Conservation (phyloP, 2,797 vertebrate genomes). For the Siniperca obscura region DNA sequence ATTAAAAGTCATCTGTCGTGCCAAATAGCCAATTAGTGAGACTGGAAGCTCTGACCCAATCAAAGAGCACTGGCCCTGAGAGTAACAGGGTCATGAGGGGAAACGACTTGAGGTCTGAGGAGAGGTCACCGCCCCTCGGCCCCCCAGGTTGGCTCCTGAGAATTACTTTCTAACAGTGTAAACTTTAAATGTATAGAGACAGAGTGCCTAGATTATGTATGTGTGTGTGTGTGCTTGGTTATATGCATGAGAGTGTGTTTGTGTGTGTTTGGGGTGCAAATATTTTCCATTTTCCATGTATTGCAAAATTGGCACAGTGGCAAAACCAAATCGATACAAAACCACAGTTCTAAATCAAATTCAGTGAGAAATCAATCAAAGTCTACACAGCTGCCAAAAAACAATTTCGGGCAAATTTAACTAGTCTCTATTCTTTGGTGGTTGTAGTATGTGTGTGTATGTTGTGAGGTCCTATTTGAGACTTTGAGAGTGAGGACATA, state of each 20-base stretch:
- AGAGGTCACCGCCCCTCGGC: constrained; percentile 1
- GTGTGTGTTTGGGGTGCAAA: neutral
- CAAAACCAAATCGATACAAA: neutral
- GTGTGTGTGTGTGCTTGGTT: neutral
- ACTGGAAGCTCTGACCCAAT: constrained; percentile 51
- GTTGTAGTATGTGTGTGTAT: neutral
- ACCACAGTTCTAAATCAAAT: neutral
- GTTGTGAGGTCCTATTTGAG: neutral
- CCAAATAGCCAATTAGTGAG: constrained; percentile 70
- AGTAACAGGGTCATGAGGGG: constrained; percentile 16
- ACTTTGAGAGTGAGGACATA: neutral
- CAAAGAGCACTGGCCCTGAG: constrained; percentile 21
- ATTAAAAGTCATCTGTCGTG: constrained; percentile 66
- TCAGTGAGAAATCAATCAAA: constrained; percentile 6
- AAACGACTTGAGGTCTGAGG: constrained; percentile 6
- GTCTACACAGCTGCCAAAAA: neutral
- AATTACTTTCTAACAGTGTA: constrained; percentile 10
- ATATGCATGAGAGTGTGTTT: no score
- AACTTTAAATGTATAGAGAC: neutral
- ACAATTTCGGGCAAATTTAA: neutral
- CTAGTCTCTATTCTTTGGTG: neutral
- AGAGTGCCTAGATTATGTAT: neutral
- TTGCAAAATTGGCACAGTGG: neutral
- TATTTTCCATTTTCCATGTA: neutral
- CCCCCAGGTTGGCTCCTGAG: neutral